phyloP scores from a whole-genome alignment of 1,140 invertebrate genomes.

The Episyrphus balteatus region DNA sequence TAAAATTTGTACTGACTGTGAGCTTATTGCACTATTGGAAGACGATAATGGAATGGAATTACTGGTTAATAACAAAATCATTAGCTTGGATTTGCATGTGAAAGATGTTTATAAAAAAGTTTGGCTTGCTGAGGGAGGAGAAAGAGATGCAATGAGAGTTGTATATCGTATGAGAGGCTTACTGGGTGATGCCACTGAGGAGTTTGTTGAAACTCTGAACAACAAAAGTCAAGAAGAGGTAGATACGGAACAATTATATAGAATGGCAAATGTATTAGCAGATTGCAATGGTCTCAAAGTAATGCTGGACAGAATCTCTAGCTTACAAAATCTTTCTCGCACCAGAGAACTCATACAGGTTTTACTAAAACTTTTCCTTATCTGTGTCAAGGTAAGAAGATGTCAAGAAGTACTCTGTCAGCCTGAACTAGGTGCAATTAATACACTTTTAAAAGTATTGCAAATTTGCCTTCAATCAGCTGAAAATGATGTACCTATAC shows the following conservation, averaged over 20 bases:
- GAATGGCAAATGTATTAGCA: slow-evolving; percentile 56
- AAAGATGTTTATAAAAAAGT: slow-evolving; percentile 84
- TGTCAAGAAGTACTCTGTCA: slow-evolving; percentile 58
- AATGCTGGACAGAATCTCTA: slow-evolving; percentile 57
- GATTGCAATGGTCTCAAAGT: slow-evolving; percentile 80
- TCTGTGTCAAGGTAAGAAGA: slow-evolving; percentile 67
- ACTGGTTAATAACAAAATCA: slow-evolving; percentile 97
- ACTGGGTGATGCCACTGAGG: slow-evolving; percentile 94
- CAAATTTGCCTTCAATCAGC: slow-evolving; percentile 48
- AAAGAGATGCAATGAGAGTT: slow-evolving; percentile 91
- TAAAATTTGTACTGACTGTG: slow-evolving; percentile 96
- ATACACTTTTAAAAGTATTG: slow-evolving; percentile 54
- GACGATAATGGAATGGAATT: slow-evolving; percentile 99
- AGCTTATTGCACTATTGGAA: slow-evolving; percentile 88
- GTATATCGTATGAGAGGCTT: slow-evolving; percentile 97
- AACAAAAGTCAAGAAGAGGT: slow-evolving; percentile 77
- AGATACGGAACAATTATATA: slow-evolving; percentile 88
- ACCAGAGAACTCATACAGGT: slow-evolving; percentile 73
- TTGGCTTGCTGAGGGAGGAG: slow-evolving; percentile 76
- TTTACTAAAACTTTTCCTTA: slow-evolving; percentile 69
- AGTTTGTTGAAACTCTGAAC: slow-evolving; percentile 91
- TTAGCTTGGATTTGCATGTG: slow-evolving; percentile 89
- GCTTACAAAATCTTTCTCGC: slow-evolving; percentile 51
- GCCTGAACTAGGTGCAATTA: slow-evolving; percentile 56
- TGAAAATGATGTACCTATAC: slow-evolving; percentile 49